Conservation (phyloP, 2,797 vertebrate species). For the Cyprinodon diabolis region DNA sequence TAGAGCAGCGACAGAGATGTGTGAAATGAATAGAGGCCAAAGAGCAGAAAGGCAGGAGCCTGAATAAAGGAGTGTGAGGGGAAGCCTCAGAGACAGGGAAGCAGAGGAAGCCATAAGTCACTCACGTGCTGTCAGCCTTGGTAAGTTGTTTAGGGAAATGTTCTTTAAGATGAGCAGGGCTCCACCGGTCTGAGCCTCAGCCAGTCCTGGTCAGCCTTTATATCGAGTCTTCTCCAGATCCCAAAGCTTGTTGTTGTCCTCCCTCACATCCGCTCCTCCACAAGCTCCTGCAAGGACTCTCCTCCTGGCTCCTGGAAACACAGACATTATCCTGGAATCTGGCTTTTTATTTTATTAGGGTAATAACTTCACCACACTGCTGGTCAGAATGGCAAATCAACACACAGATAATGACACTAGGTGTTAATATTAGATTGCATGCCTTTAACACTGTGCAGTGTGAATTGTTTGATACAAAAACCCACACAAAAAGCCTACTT, state of each 20-base stretch:
- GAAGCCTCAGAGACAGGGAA: conserved; percentile 5
- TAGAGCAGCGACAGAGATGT: conserved; percentile 20
- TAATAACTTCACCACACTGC: conserved; percentile 8
- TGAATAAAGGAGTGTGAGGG: background rate
- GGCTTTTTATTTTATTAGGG: conserved; percentile 39
- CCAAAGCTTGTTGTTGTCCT: conserved; percentile 59
- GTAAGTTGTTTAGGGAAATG: conserved; percentile 43
- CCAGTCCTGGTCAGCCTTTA: conserved; percentile 59
- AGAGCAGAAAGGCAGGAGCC: conserved; percentile 7
- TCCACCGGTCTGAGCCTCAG: conserved; percentile 50
- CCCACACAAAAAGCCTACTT: background rate
- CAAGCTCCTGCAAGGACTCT: conserved; percentile 52
- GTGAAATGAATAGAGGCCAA: background rate
- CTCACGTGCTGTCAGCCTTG: conserved; percentile 62
- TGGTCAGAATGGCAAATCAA: background rate
- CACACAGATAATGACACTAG: background rate
- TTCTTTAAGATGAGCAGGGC: conserved; percentile 55
- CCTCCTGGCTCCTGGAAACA: conserved; percentile 66
- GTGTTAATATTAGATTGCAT: background rate
- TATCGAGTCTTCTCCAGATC: conserved; percentile 62
- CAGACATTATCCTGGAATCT: conserved; percentile 56
- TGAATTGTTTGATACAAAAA: background rate
- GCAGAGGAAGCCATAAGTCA: conserved; percentile 29
- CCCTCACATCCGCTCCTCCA: conserved; percentile 67
- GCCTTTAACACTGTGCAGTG: background rate